Base-by-base conservation (phyloP, 2,888 invertebrate species). In the Hydriomena furcata region DNA sequence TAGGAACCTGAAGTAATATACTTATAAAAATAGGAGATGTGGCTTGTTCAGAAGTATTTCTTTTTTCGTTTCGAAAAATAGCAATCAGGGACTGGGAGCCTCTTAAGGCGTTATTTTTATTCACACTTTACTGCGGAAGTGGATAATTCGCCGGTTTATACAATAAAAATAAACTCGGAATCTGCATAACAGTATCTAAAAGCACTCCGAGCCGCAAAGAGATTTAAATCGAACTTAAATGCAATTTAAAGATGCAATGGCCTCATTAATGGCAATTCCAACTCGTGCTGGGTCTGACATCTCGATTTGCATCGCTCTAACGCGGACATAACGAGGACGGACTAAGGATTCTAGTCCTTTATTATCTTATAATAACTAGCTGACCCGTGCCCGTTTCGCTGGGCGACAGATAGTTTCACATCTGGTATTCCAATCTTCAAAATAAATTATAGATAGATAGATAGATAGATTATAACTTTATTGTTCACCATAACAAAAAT, bases 181-280 rank as follows among this genome's bases (percentile, higher is more conserved):
- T 23, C 17, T 41, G 28, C 7, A 35, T 34, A 47, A 6, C 30
- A 37, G 36, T 45, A 31, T 36, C 7, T n/a, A 43, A 46, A 32
- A 40, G 40, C 37, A 41, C 44, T 42, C 25, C 11, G 37, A 49
- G 44, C 53, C 53, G 46, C 44, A 56, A 37, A 35, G 43, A 40
- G 31, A 46, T 55, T 58, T 53, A 51, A 58, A 60, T 48, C 48
- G 45, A 56, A 43, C 46, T 52, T 43, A 61, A 63, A 63, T 60
- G 61, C 64, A 67, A 65, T 67, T 65, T 63, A 56, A 61, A 58
- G 59, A 63, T 61, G 63, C 63, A 65, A 66, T 65, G 61, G 66
- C 60, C 58, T 66, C 63, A 68, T 69, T 71, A 68, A 67, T 52
- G 61, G 64, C 65, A 68, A 66, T 68, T 63, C 61, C 58, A 63